Evolutionary conservation across 1,140 invertebrate species (phyloP), one percentile per base, ranked within the genome.

Genomic region (Hyphantria cunea): DNA sequence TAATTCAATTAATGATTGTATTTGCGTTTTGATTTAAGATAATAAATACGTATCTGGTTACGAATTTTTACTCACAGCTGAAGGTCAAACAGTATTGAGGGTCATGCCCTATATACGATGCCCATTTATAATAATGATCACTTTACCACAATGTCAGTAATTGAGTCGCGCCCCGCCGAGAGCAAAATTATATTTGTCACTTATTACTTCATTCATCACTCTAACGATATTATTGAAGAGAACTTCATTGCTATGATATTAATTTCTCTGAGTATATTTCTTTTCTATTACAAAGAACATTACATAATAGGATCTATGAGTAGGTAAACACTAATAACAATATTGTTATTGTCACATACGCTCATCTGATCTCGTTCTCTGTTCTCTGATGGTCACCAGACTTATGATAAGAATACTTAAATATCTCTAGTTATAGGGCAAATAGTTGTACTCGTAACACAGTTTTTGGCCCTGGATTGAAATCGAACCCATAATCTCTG

Each of bases 221-320:
- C 8, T 39, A 39, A 39, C 37, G n/a, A 39, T 39, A 39, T 39
- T 39, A 39, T 9, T 39, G 37, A n/a, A 39, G 37, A n/a, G n/a
- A 39, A 39, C 8, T 39, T 39, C 37, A 10, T 39, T 39, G 2
- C n/a, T n/a, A 39, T 39, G n/a, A 39, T n/a, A 39, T 3, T 39
- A 39, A 39, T 39, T 39, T 39, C 0, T 39, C 37, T 39, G 37
- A 39, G 37, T n/a, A n/a, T 39, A 10, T 10, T 39, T 39, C n/a
- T 39, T 39, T 39, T 7, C 9, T 7, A 9, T 39, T 39, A 39
- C 7, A n/a, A 1, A 10, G 37, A 39, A 25, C 17, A 25, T 25
- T 7, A 39, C 7, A 39, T 39, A 5, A 7, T 39, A 1, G 0
- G n/a, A 39, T 9, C 8, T 39, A 39, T n/a, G 37, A 39, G 0